Percentiles rank a stretch among this genome's conserved stretches.
Evolutionary conservation across 2,113 vertebrate genomes (phyloP).

Genomic region (Oostethus manadensis): DNA sequence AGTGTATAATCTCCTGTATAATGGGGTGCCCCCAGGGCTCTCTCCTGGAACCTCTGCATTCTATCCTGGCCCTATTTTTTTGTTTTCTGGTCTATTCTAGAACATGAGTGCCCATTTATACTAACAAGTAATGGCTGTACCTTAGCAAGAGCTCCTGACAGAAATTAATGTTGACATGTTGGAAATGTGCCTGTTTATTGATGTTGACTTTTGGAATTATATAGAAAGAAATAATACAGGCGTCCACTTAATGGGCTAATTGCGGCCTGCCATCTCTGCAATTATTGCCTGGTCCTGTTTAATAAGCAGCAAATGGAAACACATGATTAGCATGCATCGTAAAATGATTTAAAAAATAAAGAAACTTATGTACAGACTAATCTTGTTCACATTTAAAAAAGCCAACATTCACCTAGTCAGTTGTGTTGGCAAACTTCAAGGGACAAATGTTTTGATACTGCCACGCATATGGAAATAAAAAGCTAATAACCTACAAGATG

Average conservation of each 20-base stretch:
- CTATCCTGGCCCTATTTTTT: too few species aligned
- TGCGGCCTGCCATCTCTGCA: constrained; percentile 45
- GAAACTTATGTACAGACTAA: not conserved
- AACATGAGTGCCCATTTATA: too few species aligned
- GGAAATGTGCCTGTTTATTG: constrained; percentile 44
- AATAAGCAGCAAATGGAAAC: constrained; percentile 45
- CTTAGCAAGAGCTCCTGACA: constrained; percentile 13
- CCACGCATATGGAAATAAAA: too few species aligned
- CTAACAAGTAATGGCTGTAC: constrained; percentile 8
- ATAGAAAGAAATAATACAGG: constrained; percentile 55
- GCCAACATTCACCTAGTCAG: too few species aligned
- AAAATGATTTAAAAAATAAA: constrained; percentile 50
- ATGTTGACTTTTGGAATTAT: constrained; percentile 57
- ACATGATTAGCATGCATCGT: constrained; percentile 42
- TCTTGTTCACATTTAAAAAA: too few species aligned
- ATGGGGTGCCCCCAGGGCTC: constrained; percentile 2
- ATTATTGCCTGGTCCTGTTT: constrained; percentile 52
- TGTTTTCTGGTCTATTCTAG: too few species aligned
- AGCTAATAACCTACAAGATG: too few species aligned
- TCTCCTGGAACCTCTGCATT: not conserved
- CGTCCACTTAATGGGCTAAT: constrained; percentile 52
- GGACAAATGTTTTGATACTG: too few species aligned
- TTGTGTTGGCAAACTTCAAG: too few species aligned
- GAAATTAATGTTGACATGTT: constrained; percentile 53
- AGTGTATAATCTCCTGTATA: too few species aligned